Base-by-base conservation (phyloP, 1,140 invertebrate genomes). In the Myzus persicae region DNA sequence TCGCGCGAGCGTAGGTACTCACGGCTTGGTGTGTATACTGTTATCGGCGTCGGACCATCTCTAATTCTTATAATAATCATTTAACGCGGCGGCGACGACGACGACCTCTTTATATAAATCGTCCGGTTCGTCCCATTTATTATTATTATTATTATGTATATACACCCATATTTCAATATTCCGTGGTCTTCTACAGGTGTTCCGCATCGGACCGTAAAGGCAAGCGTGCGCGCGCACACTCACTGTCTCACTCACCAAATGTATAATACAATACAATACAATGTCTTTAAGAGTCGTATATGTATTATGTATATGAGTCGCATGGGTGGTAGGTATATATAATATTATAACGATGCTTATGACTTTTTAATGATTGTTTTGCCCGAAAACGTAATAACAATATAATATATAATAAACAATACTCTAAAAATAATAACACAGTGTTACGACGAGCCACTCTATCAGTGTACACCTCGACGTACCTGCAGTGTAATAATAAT, bases 281-380 rank as follows among this genome's bases (percentile, higher is more conserved):
- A 76, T 76, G 14, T n/a, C 9, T 5, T 44, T 44, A 9, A 8
- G 42, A 44, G 42, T 44, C 42, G 42, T 44, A 9, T 44, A n/a
- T n/a, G n/a, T n/a, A n/a, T n/a, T n/a, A n/a, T n/a, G n/a, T n/a
- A n/a, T 88, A 88, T 22, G 46, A 54, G 48, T 31, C 48, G 51
- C n/a, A 67, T 67, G n/a, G 59, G 59, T 26, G 24, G 89, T 48
- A n/a, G 59, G n/a, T n/a, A 24, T 51, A 24, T 51, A 51, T 51
- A 51, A 1, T 51, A 51, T 46, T 46, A 46, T 51, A 40, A 54
- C n/a, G 40, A 42, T 51, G 89, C 89, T 90, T 90, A 90, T 90
- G 89, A 90, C 89, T 90, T 90, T 90, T 90, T 90, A 90, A 90
- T 90, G 89, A 90, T 90, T 90, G 89, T 90, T 90, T 67, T 67